Evolutionary conservation across 2,113 vertebrate genomes (phyloP), one percentile per base, ranked within the genome.

Genomic region (Ptychochromis oligacanthus): DNA sequence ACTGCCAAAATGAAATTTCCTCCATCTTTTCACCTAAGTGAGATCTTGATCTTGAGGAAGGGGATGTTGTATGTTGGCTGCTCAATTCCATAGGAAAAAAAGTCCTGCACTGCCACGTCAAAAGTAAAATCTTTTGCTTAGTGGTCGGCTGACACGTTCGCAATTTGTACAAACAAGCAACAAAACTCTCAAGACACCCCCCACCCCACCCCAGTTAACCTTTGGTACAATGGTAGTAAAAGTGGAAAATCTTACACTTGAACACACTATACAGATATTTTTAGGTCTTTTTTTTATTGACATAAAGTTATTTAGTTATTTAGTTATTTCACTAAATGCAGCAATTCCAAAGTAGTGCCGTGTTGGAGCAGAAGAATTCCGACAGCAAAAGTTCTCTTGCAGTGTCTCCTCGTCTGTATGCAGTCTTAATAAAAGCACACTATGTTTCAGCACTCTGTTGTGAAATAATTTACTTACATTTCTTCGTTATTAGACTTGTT

Each of bases 391-490:
- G 4, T 52, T 72, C 31, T n/a, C 26, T 52, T 18, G 1, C 65
- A 72, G 43, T 20, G 65, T n/a, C 17, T 11, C 65, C 65, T 52
- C 6, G 6, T 72, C 43, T 31, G 17, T 18, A 12, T 18, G 9
- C 67, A 40, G 26, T 8, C 18, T 15, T 58, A 62, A 82, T 87
- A 59, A 65, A 79, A 22, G 1, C 82, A 67, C 18, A 43, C 18
- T 72, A 8, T 72, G 26, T 72, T 34, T 54, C 67, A 72, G 6
- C 26, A 72, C 65, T 54, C 18, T 2, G 46, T 84, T 80, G 65
- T 83, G 46, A 79, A 87, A 87, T 80, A 43, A 38, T 80, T 36
- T 67, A 31, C 52, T 82, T 8, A 49, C 28, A 60, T 75, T 80
- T 80, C 72, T 80, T 86, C 52, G 54, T 77, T 62, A 61, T 61